Percentiles rank a stretch among this genome's conserved stretches.
Conservation (phyloP, 37 sponge, comb jelly and placozoan species). For the Tethya wilhelma region DNA sequence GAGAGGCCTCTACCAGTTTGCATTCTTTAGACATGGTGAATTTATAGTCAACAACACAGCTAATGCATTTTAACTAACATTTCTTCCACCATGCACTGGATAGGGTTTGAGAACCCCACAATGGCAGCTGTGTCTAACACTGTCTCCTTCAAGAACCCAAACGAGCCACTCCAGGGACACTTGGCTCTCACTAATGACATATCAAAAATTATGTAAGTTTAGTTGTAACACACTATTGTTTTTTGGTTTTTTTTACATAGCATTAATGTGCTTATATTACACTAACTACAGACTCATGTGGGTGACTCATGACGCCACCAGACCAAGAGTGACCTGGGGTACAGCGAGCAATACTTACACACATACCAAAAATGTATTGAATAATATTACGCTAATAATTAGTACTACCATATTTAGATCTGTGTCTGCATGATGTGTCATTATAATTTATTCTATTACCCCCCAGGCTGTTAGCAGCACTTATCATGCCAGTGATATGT, state of each 20-base stretch:
- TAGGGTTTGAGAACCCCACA: conserved; percentile 37
- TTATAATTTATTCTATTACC: too few relatives aligned
- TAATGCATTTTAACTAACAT: not conserved
- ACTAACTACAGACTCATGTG: conserved; percentile 53
- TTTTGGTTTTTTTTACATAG: too few relatives aligned
- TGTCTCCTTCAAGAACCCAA: conserved; percentile 60
- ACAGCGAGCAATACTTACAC: conserved; percentile 11
- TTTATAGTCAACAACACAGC: not conserved
- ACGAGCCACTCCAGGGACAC: conserved; percentile 71
- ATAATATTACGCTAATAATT: not conserved
- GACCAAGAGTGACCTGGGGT: conserved; percentile 56
- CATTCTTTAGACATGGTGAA: conserved; percentile 34
- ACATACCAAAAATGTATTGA: conserved; percentile 12
- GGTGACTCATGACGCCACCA: conserved; percentile 52
- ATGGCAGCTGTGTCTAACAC: conserved; percentile 51
- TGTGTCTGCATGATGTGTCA: not conserved
- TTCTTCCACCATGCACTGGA: not conserved
- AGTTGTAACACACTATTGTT: not conserved
- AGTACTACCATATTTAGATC: not conserved
- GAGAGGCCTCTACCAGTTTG: conserved; percentile 15
- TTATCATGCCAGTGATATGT: conserved; percentile 77
- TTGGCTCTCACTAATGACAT: conserved; percentile 49
- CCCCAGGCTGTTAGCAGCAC: conserved; percentile 54
- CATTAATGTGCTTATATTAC: not conserved
- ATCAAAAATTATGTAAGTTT: conserved; percentile 60